Evolutionary conservation across 2,113 vertebrate genomes (phyloP).

Genomic region (Cyprinodon brontotheroides): DNA sequence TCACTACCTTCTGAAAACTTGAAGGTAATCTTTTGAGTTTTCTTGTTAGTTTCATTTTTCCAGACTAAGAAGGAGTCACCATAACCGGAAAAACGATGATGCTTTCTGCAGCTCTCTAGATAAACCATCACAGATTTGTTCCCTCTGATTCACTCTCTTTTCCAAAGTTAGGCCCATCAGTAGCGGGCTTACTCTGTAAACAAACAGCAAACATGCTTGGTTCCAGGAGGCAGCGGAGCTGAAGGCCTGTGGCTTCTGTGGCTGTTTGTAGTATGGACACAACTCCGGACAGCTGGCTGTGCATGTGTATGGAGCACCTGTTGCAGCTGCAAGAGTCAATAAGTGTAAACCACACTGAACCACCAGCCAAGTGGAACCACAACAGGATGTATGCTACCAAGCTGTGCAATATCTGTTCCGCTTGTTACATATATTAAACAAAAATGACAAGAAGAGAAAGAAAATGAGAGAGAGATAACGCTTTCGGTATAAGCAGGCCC

Average conservation of each 20-base stretch:
- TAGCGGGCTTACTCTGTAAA: constrained; percentile 58
- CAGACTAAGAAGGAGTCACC: background rate
- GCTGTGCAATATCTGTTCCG: constrained; percentile 1
- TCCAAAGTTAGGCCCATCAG: constrained; percentile 39
- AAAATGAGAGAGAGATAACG: constrained; percentile 1
- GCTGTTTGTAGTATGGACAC: constrained; percentile 59
- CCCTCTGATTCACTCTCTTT: constrained; percentile 22
- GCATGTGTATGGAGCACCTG: constrained; percentile 70
- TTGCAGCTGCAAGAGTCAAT: constrained; percentile 44
- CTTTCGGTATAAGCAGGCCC: constrained; percentile 23
- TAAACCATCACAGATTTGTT: constrained; percentile 20
- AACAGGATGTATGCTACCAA: constrained; percentile 18
- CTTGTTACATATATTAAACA: constrained; percentile 21
- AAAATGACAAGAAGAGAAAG: background rate
- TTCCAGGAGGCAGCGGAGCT: constrained; percentile 46
- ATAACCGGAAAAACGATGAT: background rate
- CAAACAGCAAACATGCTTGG: constrained; percentile 62
- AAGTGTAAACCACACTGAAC: constrained; percentile 53
- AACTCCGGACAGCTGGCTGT: constrained; percentile 62
- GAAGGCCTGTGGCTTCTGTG: constrained; percentile 69
- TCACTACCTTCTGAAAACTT: background rate
- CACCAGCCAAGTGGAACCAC: constrained; percentile 37
- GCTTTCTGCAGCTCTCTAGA: background rate
- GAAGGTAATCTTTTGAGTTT: background rate
- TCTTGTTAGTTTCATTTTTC: background rate